Conservation (phyloP, 1,140 invertebrate genomes). For the Arctopsyche grandis region DNA sequence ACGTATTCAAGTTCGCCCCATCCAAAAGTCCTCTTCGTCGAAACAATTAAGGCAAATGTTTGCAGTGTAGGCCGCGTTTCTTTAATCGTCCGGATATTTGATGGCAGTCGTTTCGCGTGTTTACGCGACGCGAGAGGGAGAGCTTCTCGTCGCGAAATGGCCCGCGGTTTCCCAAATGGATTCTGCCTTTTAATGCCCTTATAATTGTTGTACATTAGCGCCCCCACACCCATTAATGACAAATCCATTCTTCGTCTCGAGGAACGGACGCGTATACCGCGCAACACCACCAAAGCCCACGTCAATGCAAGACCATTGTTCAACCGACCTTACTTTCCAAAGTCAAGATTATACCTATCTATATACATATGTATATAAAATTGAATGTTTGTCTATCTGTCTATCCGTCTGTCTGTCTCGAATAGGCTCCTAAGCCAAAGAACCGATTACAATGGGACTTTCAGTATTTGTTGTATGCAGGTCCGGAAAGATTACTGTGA, state of each 20-base stretch:
- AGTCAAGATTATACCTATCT: background rate
- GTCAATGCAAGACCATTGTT: background rate
- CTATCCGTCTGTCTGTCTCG: too few species aligned
- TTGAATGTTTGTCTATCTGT: too few species aligned
- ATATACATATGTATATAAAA: too few species aligned
- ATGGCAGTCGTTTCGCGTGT: slow-evolving; percentile 22
- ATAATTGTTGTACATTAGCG: slow-evolving; percentile 32
- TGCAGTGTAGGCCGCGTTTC: slow-evolving; percentile 23
- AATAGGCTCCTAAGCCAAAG: too few species aligned
- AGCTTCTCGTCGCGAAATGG: background rate
- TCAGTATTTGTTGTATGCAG: too few species aligned
- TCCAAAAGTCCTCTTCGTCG: too few species aligned
- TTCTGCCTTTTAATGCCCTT: slow-evolving; percentile 25
- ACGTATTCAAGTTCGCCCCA: too few species aligned
- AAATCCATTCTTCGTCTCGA: slow-evolving; percentile 2
- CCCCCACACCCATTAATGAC: background rate
- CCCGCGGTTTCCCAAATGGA: slow-evolving; percentile 15
- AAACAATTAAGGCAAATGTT: slow-evolving; percentile 31
- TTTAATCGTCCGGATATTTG: slow-evolving; percentile 27
- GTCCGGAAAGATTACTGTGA: too few species aligned
- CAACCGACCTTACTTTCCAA: background rate
- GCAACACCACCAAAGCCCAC: too few species aligned
- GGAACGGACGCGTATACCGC: background rate
- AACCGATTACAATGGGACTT: too few species aligned
- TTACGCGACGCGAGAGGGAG: background rate